Percentiles rank a stretch among this genome's conserved stretches.
These are phyloP conservation scores for Crossaster papposus DNA, from an alignment of 53 echinoderm and acorn worm genomes.

Conservation along the genomic window DNA sequence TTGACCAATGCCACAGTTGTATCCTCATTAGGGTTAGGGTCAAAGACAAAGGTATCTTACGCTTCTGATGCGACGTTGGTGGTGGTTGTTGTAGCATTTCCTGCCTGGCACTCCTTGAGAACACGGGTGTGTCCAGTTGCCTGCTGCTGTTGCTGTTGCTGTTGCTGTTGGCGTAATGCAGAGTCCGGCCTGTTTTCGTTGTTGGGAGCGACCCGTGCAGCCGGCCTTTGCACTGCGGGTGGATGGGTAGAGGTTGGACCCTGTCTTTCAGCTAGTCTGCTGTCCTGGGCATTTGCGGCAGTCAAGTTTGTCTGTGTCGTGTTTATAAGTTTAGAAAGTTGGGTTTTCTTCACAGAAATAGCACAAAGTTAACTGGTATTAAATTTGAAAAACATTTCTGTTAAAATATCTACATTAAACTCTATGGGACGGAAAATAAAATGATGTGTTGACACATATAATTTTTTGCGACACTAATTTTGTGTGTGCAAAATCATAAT, in stretches of 20 bases:
- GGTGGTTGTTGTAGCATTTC: constrained; percentile 28
- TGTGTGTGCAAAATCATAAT: no score
- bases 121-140: constrained; percentile 22
- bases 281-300: not conserved
- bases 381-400: no score
- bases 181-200: constrained; percentile 26
- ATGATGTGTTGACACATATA: no score
- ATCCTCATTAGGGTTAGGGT: not conserved
- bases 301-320: not conserved
- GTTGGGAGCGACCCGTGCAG: constrained; percentile 15
- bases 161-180: not conserved
- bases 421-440: no score
- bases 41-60: not conserved
- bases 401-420: no score
- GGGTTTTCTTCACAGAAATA: no score
- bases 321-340: no score
- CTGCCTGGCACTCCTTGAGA: constrained; percentile 49
- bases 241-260: not conserved
- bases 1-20: no score
- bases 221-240: constrained; percentile 26
- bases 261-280: constrained; percentile 21
- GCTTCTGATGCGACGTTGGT: constrained; percentile 7
- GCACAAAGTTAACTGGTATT: no score
- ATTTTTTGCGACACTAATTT: no score
- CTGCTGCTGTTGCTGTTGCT: constrained; percentile 4